Evolutionary conservation across 2,113 vertebrate species (phyloP).

Genomic region (Hippolais icterina): DNA sequence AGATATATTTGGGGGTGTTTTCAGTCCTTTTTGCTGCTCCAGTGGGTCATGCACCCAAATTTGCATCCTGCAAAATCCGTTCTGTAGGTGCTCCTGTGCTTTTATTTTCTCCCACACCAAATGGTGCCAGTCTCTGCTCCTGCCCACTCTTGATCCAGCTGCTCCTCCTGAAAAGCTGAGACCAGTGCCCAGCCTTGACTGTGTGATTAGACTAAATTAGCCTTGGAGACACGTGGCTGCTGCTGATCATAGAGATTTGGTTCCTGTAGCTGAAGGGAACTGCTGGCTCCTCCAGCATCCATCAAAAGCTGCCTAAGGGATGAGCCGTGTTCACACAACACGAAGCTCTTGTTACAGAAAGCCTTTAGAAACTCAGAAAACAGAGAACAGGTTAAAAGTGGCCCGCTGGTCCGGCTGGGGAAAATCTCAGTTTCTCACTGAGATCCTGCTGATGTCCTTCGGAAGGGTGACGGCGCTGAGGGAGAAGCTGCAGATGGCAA

Average conservation of each 20-base stretch:
- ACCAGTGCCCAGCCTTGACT: neutral
- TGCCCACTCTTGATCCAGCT: neutral
- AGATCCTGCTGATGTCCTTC: neutral
- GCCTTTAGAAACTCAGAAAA: neutral
- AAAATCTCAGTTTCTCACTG: accelerated
- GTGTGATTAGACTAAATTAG: neutral
- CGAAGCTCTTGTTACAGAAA: neutral
- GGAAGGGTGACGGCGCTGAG: accelerated
- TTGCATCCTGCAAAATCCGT: neutral
- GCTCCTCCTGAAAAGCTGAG: neutral
- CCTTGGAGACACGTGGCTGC: neutral
- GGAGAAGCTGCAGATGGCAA: neutral
- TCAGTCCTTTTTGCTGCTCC: neutral
- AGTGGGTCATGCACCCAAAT: neutral
- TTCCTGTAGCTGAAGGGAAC: neutral
- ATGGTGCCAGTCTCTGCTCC: neutral
- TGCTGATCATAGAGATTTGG: neutral
- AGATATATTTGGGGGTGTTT: neutral
- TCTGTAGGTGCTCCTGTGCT: neutral
- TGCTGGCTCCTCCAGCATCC: neutral
- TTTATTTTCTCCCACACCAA: neutral
- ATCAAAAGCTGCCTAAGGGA: neutral
- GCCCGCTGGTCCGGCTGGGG: neutral
- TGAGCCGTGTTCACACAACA: neutral
- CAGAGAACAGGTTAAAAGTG: neutral